phyloP scores from a whole-genome alignment of 2,797 vertebrate species.

The Pteropus rufus region DNA sequence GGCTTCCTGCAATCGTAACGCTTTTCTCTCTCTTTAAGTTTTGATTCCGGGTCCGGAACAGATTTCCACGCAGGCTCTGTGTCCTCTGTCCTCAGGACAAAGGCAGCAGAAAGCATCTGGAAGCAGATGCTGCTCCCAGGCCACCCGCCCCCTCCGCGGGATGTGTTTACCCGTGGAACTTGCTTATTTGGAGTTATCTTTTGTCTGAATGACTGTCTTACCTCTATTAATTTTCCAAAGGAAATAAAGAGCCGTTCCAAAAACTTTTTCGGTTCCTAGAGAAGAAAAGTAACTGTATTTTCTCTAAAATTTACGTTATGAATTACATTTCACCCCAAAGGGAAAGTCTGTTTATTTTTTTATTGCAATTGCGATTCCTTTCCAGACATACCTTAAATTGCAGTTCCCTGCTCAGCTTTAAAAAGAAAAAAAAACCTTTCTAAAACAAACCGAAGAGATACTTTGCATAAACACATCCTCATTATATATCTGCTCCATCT shows the following conservation, averaged over 20 bases:
- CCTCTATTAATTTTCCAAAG: neutral
- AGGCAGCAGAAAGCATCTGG: accelerated
- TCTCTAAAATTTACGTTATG: constrained; percentile 37
- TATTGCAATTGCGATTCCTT: constrained; percentile 33
- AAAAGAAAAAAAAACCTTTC: neutral
- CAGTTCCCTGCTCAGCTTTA: neutral
- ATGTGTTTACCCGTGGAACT: neutral
- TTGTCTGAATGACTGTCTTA: neutral
- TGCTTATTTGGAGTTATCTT: neutral
- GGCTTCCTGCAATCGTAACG: neutral
- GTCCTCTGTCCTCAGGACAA: neutral
- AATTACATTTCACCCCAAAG: neutral
- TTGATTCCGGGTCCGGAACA: neutral
- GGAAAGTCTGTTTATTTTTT: constrained; percentile 52
- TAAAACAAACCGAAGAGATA: neutral
- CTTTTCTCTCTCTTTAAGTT: neutral
- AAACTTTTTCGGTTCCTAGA: neutral
- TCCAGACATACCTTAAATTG: constrained; percentile 42
- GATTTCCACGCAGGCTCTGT: neutral
- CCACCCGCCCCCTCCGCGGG: neutral
- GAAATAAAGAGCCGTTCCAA: neutral
- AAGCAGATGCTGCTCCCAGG: neutral
- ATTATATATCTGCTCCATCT: neutral
- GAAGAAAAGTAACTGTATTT: neutral
- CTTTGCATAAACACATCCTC: neutral